Evolutionary conservation across 2,113 vertebrate genomes (phyloP), one percentile per base, ranked within the genome.

Genomic region (Pongo pygmaeus): DNA sequence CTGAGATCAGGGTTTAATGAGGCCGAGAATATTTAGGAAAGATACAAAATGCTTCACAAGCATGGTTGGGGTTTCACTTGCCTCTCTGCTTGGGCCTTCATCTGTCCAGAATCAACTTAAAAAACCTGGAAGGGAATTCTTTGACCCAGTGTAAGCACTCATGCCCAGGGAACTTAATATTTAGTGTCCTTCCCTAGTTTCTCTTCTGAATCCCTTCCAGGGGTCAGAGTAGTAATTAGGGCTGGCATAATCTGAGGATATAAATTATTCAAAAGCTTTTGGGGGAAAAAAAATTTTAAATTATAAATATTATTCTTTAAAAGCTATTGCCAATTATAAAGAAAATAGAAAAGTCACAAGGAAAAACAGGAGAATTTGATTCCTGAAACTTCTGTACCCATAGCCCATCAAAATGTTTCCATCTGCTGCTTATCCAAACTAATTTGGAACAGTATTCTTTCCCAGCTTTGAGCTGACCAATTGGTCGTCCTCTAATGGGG

Each of bases 251-350:
- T 94, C 38, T 75, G 32, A 94, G 38, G 57, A 78, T 57, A 78
- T 43, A 81, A 81, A 69, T 84, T 89, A 89, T 25, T 22, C 32
- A 48, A 59, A 38, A 40, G 69, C 9, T 72, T 89, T 59, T 64
- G n/a, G 8, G 20, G n/a, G n/a, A 75, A 89, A 87, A 2, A 89
- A 83, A 64, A 78, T 81, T 35, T 95, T 93, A 91, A 80, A 89
- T 74, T 23, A 79, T 52, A 75, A 93, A 74, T 94, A 64, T 61
- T 43, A 93, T 64, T n/a, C 27, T 90, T 90, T 16, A 84, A 91
- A 69, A 25, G 4, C 2, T 52, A 83, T 7, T 69, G 6, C 20
- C 17, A 40, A 32, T 30, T 77, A 4, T 48, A 64, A 93, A 93
- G 69, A 52, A 88, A 79, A 84, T 16, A 87, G 17, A 32, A 48